Percentiles rank a stretch among this genome's conserved stretches.
phyloP scores from a whole-genome alignment of 2,797 vertebrate species.

The Bucorvus abyssinicus region DNA sequence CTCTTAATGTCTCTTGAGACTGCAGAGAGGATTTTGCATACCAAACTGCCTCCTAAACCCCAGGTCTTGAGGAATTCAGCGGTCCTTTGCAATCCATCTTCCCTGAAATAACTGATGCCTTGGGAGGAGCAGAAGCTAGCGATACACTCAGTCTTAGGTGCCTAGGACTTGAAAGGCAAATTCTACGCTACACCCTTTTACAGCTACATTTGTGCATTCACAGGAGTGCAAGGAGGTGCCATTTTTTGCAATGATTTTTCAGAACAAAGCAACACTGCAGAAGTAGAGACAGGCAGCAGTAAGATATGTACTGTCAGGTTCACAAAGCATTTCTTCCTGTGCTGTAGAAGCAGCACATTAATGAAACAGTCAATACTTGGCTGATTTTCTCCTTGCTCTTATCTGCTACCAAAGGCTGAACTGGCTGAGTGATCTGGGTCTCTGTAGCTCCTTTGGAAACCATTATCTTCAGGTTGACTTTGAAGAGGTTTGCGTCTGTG shows the following conservation, averaged over 20 bases:
- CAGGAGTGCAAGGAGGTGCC: not conserved
- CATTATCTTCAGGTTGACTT: slow-evolving; percentile 48
- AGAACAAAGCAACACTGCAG: not conserved
- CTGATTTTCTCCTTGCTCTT: slow-evolving; percentile 69
- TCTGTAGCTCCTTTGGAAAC: slow-evolving; percentile 78
- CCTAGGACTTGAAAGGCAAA: not conserved
- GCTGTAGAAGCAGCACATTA: slow-evolving; percentile 60
- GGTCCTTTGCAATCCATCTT: not conserved
- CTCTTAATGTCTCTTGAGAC: not conserved
- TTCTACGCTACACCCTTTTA: not conserved
- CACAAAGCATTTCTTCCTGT: slow-evolving; percentile 6
- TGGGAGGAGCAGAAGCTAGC: not conserved
- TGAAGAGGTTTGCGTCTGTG: slow-evolving; percentile 74
- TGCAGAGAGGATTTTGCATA: not conserved
- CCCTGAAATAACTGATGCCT: not conserved
- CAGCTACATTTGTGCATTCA: rapidly evolving
- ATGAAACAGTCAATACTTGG: slow-evolving; percentile 58
- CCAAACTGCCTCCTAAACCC: not conserved
- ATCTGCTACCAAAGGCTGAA: slow-evolving; percentile 80
- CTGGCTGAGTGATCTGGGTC: slow-evolving; percentile 73
- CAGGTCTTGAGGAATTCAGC: not conserved
- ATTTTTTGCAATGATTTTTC: not conserved
- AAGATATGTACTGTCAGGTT: not conserved
- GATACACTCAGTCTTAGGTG: not conserved
- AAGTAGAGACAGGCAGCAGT: not conserved